Percentiles rank a stretch among this genome's conserved stretches.
Conservation (phyloP, 2,888 invertebrate genomes). For the Drosophila kambysellisi region DNA sequence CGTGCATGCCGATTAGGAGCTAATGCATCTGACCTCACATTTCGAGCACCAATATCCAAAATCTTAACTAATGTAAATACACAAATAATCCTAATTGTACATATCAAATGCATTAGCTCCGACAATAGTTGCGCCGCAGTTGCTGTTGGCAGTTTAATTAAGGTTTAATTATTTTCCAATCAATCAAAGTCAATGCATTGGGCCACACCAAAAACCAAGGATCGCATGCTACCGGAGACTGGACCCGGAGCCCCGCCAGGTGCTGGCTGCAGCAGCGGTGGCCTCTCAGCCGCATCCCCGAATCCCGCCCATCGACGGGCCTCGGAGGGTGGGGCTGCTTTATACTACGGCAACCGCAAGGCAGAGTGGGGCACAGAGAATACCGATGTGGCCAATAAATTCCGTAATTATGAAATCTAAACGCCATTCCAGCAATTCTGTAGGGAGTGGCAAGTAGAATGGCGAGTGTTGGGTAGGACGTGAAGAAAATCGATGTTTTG, state of each 20-base stretch:
- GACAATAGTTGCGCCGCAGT: constrained; percentile 23
- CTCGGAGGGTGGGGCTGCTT: constrained; percentile 93
- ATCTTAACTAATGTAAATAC: constrained; percentile 27
- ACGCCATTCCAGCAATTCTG: constrained; percentile 10
- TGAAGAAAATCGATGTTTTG: constrained; percentile 41
- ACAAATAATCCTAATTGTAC: background rate
- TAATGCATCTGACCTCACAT: constrained; percentile 41
- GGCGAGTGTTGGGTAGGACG: background rate
- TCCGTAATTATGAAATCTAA: constrained; percentile 97
- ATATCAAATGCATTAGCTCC: constrained; percentile 43
- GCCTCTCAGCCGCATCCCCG: constrained; percentile 87
- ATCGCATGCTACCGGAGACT: constrained; percentile 91
- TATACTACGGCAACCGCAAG: constrained; percentile 87
- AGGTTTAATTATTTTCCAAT: constrained; percentile 31
- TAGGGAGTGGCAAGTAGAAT: background rate
- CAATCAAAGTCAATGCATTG: constrained; percentile 94
- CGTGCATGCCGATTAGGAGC: constrained; percentile 52
- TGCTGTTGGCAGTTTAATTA: constrained; percentile 25
- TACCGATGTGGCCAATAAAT: constrained; percentile 93
- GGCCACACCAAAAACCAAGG: constrained; percentile 95
- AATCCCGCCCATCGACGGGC: constrained; percentile 90
- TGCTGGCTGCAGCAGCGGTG: constrained; percentile 84
- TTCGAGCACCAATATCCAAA: constrained; percentile 21
- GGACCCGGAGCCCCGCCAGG: constrained; percentile 79
- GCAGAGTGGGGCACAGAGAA: constrained; percentile 90